These are phyloP conservation scores for Proterorhinus semilunaris DNA, from an alignment of 2,113 vertebrate species.

Conservation along the genomic window DNA sequence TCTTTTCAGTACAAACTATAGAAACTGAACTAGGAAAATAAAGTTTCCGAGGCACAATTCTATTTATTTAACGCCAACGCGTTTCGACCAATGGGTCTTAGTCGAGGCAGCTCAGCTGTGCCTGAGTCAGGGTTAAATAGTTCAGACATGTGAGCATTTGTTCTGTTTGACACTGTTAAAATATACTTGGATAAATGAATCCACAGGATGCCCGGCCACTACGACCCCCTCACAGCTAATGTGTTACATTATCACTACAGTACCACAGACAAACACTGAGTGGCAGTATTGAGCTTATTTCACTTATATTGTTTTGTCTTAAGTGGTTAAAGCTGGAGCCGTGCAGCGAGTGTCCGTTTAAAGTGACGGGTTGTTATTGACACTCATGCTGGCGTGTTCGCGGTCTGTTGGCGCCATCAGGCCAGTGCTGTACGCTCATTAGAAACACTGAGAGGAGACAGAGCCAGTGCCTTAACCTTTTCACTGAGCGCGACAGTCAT, in stretches of 20 bases:
- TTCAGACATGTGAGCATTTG: no score
- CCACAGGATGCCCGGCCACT: no score
- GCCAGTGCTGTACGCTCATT: slow-evolving; percentile 42
- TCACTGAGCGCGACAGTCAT: slow-evolving; percentile 27
- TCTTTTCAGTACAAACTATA: no score
- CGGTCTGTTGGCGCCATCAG: slow-evolving; percentile 43
- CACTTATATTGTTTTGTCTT: no score
- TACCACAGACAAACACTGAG: background rate
- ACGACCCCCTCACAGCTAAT: background rate
- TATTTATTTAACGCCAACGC: no score
- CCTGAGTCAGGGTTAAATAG: no score
- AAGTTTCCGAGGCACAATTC: no score
- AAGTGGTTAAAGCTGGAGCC: background rate
- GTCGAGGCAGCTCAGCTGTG: no score
- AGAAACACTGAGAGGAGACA: slow-evolving; percentile 24
- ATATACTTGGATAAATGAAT: no score
- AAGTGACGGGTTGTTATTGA: slow-evolving; percentile 44
- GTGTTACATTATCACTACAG: background rate
- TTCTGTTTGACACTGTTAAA: no score
- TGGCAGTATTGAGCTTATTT: background rate
- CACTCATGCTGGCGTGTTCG: slow-evolving; percentile 32
- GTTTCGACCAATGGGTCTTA: no score
- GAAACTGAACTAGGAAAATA: no score
- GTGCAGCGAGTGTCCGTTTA: slow-evolving; percentile 21
- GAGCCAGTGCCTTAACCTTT: slow-evolving; percentile 48